These are phyloP conservation scores for Ellobius talpinus DNA, from an alignment of 2,113 vertebrate species.

Conservation along the genomic window DNA sequence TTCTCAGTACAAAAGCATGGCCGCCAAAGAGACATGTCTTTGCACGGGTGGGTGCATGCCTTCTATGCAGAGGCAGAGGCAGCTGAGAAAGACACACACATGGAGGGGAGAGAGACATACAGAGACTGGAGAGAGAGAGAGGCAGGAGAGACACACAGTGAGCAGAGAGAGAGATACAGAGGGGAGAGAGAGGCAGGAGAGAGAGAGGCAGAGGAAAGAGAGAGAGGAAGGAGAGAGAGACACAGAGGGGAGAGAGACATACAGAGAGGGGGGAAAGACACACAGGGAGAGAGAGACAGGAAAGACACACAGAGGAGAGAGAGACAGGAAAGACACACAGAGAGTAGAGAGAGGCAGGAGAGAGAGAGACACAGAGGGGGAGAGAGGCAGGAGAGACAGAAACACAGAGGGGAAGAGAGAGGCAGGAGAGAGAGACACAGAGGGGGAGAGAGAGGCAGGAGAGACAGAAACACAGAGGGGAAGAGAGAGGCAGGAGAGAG, in stretches of 20 bases:
- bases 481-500: neutral
- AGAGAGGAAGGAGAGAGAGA: too few relatives aligned
- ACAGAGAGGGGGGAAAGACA: too few relatives aligned
- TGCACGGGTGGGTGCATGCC: neutral
- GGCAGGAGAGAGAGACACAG: too few relatives aligned
- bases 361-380: neutral
- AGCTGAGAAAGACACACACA: too few relatives aligned
- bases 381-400: neutral
- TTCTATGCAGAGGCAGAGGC: neutral
- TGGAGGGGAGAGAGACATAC: neutral
- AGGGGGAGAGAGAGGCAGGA: neutral
- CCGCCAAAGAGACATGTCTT: neutral
- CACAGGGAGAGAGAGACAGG: neutral
- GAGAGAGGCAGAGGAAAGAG: too few relatives aligned
- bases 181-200: too few relatives aligned
- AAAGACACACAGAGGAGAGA: neutral
- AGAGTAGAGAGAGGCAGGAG: neutral
- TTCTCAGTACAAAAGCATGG: neutral
- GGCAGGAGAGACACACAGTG: too few relatives aligned
- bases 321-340: neutral
- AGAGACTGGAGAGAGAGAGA: too few relatives aligned
- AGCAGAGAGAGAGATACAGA: too few relatives aligned
- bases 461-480: fast-evolving
- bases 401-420: neutral
- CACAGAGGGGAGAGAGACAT: too few relatives aligned